These are phyloP conservation scores for Molossus alvarezi DNA, from an alignment of 2,797 vertebrate genomes.

Conservation along the genomic window DNA sequence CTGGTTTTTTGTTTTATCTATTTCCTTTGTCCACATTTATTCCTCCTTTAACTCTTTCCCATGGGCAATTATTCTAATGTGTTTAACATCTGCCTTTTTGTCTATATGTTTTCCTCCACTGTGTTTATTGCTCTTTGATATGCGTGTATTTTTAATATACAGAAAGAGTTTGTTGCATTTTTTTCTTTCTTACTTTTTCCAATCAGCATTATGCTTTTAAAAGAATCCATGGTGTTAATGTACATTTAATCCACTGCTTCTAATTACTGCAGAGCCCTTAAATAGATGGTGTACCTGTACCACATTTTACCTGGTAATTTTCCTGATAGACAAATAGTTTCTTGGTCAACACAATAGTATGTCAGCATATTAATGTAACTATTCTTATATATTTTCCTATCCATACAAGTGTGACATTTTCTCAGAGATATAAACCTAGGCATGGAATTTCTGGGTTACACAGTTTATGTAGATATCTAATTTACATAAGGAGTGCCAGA, in stretches of 20 bases:
- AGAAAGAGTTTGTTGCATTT: not conserved
- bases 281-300: not conserved
- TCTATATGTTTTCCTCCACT: not conserved
- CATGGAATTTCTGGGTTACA: not conserved
- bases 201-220: constrained; percentile 29
- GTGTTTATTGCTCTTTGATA: not conserved
- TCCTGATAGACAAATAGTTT: not conserved
- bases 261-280: not conserved
- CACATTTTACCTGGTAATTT: not conserved
- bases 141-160: not conserved
- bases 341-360: not conserved
- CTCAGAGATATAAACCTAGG: not conserved
- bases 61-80: not conserved
- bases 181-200: constrained; percentile 43
- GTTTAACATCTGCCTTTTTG: not conserved
- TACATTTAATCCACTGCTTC: not conserved
- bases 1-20: not conserved
- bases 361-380: not conserved
- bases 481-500: not conserved
- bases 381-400: not conserved
- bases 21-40: not conserved
- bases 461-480: not conserved
- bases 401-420: not conserved
- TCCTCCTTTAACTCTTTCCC: not conserved
- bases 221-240: not conserved